phyloP scores from a whole-genome alignment of 2,888 invertebrate species.

The Chouioia cunea region DNA sequence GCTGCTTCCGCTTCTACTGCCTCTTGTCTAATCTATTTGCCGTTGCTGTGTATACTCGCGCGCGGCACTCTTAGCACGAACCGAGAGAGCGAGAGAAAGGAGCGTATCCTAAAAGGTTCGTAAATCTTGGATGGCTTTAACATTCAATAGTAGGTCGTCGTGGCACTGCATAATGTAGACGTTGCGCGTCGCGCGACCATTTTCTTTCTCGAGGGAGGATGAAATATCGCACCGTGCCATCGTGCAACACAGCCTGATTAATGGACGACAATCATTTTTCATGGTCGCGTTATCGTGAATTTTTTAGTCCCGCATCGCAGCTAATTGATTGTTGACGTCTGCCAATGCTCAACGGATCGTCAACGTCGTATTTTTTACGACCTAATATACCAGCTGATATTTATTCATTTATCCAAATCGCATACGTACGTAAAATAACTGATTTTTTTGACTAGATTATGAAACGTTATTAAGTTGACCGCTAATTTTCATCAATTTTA shows the following conservation, averaged over 20 bases:
- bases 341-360: no score
- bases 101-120: neutral
- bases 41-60: neutral
- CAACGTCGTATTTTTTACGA: no score
- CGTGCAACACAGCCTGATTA: constrained; percentile 2
- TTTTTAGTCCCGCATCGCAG: neutral
- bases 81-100: neutral
- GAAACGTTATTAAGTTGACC: no score
- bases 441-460: no score
- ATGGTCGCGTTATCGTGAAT: neutral
- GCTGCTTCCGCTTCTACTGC: no score
- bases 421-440: no score
- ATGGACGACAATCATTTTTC: neutral
- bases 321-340: constrained; percentile 15
- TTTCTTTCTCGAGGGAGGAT: constrained; percentile 5
- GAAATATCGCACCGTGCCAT: constrained; percentile 4
- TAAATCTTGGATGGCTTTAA: constrained; percentile 8
- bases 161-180: neutral
- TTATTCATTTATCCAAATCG: no score
- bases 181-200: constrained; percentile 1
- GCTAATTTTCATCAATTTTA: no score
- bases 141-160: neutral
- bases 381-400: no score
- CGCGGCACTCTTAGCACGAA: neutral
- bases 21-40: constrained; percentile 30